These are phyloP conservation scores for Mechanitis mazaeus DNA, from an alignment of 2,888 invertebrate species.

Conservation along the genomic window DNA sequence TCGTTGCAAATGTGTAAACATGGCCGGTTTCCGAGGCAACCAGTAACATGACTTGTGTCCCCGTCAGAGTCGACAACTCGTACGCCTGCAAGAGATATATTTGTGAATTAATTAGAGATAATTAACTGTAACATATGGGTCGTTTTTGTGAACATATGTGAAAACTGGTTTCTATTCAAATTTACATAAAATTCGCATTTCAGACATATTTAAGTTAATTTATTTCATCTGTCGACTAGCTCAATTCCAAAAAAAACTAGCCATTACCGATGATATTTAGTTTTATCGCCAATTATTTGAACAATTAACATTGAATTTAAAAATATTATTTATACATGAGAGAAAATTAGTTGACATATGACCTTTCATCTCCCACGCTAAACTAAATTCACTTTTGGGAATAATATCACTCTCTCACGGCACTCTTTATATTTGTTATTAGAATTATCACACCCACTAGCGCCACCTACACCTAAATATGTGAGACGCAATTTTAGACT, in stretches of 20 bases:
- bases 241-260: conserved; percentile 14
- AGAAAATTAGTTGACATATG: conserved; percentile 29
- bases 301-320: too few species aligned
- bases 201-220: conserved; percentile 25
- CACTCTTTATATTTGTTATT: conserved; percentile 65
- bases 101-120: conserved; percentile 8
- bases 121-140: conserved; percentile 16
- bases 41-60: conserved; percentile 99
- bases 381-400: conserved; percentile 65
- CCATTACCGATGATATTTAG: neutral
- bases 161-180: conserved; percentile 25
- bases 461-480: conserved; percentile 56
- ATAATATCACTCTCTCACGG: conserved; percentile 68
- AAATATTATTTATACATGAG: neutral
- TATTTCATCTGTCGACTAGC: conserved; percentile 25
- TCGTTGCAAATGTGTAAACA: conserved; percentile 99
- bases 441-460: conserved; percentile 74
- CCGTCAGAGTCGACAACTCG: conserved; percentile 98
- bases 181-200: conserved; percentile 30
- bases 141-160: conserved; percentile 38
- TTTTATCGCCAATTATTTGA: too few species aligned
- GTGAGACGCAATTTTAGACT: conserved; percentile 48
- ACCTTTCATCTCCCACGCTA: conserved; percentile 72
- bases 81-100: conserved; percentile 86
- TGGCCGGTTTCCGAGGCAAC: conserved; percentile 99